Conservation (phyloP, 2,888 invertebrate species). For the Nomada goodeniana region DNA sequence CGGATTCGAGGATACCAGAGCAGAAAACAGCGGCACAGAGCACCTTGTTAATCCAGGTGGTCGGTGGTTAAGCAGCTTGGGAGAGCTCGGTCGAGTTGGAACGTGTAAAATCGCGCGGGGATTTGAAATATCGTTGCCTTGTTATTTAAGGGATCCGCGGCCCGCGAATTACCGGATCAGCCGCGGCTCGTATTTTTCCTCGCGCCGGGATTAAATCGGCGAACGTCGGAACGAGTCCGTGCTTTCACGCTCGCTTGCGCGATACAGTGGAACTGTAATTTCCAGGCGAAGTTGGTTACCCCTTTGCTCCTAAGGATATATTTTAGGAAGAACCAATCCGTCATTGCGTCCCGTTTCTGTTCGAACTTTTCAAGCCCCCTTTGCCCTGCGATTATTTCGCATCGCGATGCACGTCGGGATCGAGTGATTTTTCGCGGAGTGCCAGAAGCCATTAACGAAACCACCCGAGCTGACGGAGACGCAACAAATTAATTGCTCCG, state of each 20-base stretch:
- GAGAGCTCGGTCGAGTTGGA: slow-evolving; percentile 32
- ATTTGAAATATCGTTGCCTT: slow-evolving; percentile 50
- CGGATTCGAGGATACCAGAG: slow-evolving; percentile 22
- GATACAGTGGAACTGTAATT: not conserved
- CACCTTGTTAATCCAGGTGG: slow-evolving; percentile 52
- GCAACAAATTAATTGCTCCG: too few species aligned
- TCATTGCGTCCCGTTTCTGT: not conserved
- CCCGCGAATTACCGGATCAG: slow-evolving; percentile 32
- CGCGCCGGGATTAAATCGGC: not conserved
- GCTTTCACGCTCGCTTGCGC: not conserved
- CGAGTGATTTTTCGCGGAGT: too few species aligned
- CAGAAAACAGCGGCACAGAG: slow-evolving; percentile 25
- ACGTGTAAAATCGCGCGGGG: slow-evolving; percentile 51
- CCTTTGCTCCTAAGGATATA: too few species aligned
- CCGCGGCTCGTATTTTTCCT: not conserved
- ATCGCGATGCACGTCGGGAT: not conserved
- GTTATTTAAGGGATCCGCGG: slow-evolving; percentile 45
- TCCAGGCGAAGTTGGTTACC: not conserved
- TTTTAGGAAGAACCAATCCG: too few species aligned
- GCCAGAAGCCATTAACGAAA: too few species aligned
- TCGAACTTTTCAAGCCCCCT: too few species aligned
- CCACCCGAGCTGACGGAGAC: too few species aligned
- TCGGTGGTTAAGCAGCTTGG: slow-evolving; percentile 62
- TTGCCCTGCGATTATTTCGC: not conserved
- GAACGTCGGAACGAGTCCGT: not conserved